A percentile compares a stretch with the other conserved stretches of the same genome.
These are phyloP conservation scores for Scyliorhinus canicula DNA, from an alignment of 2,797 vertebrate species.

Conservation along the genomic window DNA sequence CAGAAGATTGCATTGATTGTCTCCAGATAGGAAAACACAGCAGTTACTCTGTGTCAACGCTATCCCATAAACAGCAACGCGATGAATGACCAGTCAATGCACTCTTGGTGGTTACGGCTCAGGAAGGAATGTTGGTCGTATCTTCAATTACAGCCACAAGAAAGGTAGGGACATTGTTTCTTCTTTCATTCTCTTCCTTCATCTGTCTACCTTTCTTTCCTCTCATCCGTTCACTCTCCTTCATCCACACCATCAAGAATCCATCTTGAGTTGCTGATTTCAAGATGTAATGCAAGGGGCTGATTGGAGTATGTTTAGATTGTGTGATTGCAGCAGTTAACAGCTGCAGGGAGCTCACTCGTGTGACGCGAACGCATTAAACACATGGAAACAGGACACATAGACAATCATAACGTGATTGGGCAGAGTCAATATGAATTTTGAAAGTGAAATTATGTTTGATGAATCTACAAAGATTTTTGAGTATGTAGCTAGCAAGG, in stretches of 20 bases:
- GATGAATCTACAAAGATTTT: background rate
- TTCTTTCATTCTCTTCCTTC: background rate
- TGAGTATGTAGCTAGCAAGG: too few species aligned
- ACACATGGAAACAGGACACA: background rate
- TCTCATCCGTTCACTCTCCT: background rate
- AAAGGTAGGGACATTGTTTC: background rate
- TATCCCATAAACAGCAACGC: background rate
- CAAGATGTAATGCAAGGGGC: background rate
- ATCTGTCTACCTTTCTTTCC: background rate
- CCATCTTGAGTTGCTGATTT: background rate
- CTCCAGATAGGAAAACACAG: background rate
- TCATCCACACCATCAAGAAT: background rate
- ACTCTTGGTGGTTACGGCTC: background rate
- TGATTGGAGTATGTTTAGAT: background rate
- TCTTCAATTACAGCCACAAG: background rate
- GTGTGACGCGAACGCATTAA: background rate
- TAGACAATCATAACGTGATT: background rate
- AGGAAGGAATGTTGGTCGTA: background rate
- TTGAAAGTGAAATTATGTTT: background rate
- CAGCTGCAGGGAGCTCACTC: background rate
- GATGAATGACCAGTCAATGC: background rate
- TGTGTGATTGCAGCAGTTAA: background rate
- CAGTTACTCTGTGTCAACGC: background rate
- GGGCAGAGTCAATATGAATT: background rate
- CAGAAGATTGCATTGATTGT: background rate